Percentiles rank a stretch among this genome's conserved stretches.
Conservation (phyloP, 2,113 vertebrate species). For the Oostethus manadensis region DNA sequence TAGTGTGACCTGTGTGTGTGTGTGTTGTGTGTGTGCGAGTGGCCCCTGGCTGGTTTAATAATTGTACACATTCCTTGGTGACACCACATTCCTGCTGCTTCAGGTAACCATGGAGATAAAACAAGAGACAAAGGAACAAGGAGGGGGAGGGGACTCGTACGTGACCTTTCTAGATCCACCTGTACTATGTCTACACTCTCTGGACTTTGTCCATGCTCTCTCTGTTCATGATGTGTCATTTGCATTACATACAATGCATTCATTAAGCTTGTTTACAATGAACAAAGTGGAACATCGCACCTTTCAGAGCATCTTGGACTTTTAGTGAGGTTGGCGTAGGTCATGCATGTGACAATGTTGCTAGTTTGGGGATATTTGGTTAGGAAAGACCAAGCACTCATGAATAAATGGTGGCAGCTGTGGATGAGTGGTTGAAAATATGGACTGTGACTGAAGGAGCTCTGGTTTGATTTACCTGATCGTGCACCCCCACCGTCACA, state of each 20-base stretch:
- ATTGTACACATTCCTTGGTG: conserved; percentile 15
- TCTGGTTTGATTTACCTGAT: no score
- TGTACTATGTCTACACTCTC: not conserved
- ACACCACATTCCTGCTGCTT: conserved; percentile 3
- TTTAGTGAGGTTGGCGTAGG: not conserved
- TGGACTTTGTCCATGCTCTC: not conserved
- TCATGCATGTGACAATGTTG: no score
- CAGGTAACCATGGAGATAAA: conserved; percentile 17
- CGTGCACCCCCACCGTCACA: no score
- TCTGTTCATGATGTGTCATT: not conserved
- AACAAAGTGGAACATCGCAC: not conserved
- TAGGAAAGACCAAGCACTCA: no score
- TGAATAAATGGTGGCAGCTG: no score
- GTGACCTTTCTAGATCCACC: not conserved
- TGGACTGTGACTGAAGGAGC: no score
- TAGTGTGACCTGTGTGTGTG: not conserved
- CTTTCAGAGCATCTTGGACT: not conserved
- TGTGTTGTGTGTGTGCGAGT: conserved; percentile 1
- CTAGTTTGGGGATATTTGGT: no score
- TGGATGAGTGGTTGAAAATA: no score
- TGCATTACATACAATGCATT: no score
- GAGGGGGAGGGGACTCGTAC: not conserved
- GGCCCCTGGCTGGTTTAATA: conserved; percentile 12
- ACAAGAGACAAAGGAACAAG: not conserved
- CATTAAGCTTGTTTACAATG: no score